Conservation (phyloP, 2,113 vertebrate species). For the Cricetomys ansorgei region DNA sequence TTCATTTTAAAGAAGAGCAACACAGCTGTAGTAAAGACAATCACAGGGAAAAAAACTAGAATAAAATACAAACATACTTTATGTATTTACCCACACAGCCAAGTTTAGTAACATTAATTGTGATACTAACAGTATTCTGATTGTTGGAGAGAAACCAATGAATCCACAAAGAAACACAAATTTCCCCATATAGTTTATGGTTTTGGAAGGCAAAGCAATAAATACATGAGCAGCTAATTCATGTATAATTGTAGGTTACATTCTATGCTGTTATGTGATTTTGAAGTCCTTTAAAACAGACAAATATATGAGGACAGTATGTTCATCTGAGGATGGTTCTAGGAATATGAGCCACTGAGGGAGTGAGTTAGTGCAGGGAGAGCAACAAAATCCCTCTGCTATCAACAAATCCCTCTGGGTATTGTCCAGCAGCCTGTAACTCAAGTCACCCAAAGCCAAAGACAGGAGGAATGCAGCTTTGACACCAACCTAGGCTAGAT, state of each 20-base stretch:
- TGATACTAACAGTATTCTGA: background rate
- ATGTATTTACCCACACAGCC: background rate
- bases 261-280: background rate
- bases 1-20: background rate
- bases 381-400: background rate
- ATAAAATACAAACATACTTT: background rate
- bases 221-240: background rate
- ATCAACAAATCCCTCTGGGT: background rate
- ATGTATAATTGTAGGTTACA: background rate
- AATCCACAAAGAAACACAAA: background rate
- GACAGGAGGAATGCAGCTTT: background rate
- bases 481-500: background rate
- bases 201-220: background rate
- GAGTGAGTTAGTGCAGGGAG: background rate
- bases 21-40: background rate
- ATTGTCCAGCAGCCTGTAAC: accelerated
- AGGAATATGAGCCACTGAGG: accelerated
- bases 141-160: background rate
- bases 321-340: background rate
- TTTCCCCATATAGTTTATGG: background rate
- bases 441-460: no score
- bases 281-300: background rate
- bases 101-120: background rate
- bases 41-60: background rate
- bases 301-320: background rate